A percentile compares a stretch with the other conserved stretches of the same genome.
phyloP scores from a whole-genome alignment of 2,888 invertebrate genomes.

The Luperina testacea region DNA sequence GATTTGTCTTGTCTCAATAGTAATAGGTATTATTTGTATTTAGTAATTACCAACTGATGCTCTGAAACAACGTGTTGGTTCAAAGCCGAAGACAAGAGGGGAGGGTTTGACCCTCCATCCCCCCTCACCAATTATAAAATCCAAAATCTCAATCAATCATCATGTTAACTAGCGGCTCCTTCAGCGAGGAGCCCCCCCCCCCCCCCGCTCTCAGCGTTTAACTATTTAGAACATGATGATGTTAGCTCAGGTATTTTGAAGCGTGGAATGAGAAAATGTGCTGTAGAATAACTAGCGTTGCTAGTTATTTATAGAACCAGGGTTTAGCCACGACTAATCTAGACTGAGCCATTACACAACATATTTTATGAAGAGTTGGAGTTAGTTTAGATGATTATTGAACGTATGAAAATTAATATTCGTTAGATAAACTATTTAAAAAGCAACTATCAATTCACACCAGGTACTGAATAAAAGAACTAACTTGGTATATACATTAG shows the following conservation, averaged over 20 bases:
- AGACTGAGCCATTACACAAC: background rate
- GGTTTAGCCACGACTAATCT: background rate
- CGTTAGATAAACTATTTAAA: too few species aligned
- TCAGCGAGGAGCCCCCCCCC: background rate
- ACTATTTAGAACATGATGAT: slow-evolving; percentile 34
- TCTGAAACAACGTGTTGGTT: background rate
- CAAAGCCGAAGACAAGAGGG: background rate
- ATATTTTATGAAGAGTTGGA: background rate
- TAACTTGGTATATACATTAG: too few species aligned
- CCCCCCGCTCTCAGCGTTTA: slow-evolving; percentile 7
- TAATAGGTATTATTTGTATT: background rate
- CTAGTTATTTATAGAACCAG: background rate
- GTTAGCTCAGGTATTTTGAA: slow-evolving; percentile 1
- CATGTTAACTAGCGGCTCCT: slow-evolving; percentile 35
- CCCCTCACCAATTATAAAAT: background rate
- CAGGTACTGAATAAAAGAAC: too few species aligned
- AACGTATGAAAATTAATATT: too few species aligned
- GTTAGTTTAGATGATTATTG: background rate
- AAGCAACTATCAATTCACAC: too few species aligned
- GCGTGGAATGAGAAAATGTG: slow-evolving; percentile 4
- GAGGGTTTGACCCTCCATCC: too few species aligned
- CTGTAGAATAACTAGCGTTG: background rate
- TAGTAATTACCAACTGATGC: too few species aligned
- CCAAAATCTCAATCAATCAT: background rate
- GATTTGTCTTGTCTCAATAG: background rate